Conservation (phyloP, 2,888 invertebrate genomes). For the Chrysolina americana region DNA sequence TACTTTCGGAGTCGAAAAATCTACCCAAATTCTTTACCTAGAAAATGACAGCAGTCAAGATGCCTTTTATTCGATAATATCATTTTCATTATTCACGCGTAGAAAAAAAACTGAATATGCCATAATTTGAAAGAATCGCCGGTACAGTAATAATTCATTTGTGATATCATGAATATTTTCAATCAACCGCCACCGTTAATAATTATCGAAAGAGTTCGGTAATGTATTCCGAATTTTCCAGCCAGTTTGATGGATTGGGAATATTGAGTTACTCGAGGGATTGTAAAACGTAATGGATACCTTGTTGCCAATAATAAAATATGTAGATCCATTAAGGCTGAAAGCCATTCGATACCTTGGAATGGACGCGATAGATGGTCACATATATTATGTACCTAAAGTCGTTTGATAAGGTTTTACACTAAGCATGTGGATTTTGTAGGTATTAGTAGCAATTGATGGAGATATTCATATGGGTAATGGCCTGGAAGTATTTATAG, state of each 20-base stretch:
- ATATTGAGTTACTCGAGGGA: constrained; percentile 58
- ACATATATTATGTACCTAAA: constrained; percentile 34
- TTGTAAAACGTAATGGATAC: constrained; percentile 57
- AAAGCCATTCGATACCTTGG: constrained; percentile 48
- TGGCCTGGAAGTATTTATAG: too few species aligned
- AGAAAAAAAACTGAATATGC: too few species aligned
- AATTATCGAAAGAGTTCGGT: constrained; percentile 32
- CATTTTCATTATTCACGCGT: too few species aligned
- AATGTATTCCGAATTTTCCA: constrained; percentile 49
- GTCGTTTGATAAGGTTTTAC: constrained; percentile 36
- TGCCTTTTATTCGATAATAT: too few species aligned
- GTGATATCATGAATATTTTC: background rate
- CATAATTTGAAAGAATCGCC: too few species aligned
- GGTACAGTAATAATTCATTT: background rate
- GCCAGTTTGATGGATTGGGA: constrained; percentile 61
- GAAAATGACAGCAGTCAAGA: too few species aligned
- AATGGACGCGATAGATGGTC: constrained; percentile 33
- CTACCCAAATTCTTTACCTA: background rate
- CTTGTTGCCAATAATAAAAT: constrained; percentile 60
- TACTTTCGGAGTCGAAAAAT: background rate
- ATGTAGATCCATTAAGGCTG: constrained; percentile 62
- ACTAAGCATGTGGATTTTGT: constrained; percentile 5
- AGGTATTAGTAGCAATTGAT: background rate
- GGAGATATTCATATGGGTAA: too few species aligned
- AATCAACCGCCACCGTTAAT: background rate